Conservation (phyloP, 2,888 invertebrate genomes). For the Crepidodera aurea region DNA sequence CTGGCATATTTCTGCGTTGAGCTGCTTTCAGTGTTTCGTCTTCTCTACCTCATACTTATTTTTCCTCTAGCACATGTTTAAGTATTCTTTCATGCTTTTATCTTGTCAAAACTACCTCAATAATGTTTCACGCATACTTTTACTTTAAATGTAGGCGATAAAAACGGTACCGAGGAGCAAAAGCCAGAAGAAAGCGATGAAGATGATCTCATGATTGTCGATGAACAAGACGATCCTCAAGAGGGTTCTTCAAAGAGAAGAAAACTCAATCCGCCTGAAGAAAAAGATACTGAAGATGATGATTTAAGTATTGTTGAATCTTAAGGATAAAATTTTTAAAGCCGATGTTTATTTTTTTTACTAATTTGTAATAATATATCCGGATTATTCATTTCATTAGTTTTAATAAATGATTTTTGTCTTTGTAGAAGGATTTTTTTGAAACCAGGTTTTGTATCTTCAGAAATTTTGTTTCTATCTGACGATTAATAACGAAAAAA, state of each 20-base stretch:
- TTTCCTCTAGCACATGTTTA: background rate
- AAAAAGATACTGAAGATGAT: slow-evolving; percentile 33
- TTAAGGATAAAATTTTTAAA: slow-evolving; percentile 14
- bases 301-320: slow-evolving; percentile 37
- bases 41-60: background rate
- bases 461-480: too few species aligned
- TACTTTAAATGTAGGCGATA: slow-evolving; percentile 37
- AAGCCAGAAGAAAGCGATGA: slow-evolving; percentile 51
- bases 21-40: too few species aligned
- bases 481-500: too few species aligned
- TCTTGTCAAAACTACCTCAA: too few species aligned
- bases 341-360: background rate
- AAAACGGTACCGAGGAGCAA: slow-evolving; percentile 35
- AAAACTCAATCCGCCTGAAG: slow-evolving; percentile 49
- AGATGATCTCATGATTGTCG: slow-evolving; percentile 53
- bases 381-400: background rate
- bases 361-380: background rate
- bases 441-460: too few species aligned
- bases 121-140: background rate
- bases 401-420: background rate
- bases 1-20: too few species aligned
- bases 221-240: slow-evolving; percentile 47
- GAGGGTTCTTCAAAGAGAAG: slow-evolving; percentile 58
- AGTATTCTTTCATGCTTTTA: background rate
- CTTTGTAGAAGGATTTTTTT: too few species aligned